A percentile compares a stretch with the other conserved stretches of the same genome.
Conservation (phyloP, 1,140 invertebrate genomes). For the Pantala flavescens region DNA sequence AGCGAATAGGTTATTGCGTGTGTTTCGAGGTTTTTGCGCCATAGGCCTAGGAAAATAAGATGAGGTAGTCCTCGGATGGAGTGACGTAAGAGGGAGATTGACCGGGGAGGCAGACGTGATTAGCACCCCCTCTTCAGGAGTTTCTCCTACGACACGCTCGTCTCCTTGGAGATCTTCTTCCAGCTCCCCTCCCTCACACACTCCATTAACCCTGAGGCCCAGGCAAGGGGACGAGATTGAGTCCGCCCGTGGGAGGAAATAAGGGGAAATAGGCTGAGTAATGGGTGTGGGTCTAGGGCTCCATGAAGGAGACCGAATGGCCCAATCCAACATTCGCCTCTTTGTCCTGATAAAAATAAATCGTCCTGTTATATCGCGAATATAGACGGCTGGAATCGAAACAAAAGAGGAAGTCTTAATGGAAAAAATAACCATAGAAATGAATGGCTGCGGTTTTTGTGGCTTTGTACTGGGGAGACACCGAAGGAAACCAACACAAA, state of each 20-base stretch:
- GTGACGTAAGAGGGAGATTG: background rate
- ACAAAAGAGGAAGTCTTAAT: no score
- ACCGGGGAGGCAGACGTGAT: background rate
- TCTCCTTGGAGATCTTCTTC: constrained; percentile 5
- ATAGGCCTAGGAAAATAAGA: no score
- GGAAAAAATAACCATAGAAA: no score
- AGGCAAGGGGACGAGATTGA: constrained; percentile 3
- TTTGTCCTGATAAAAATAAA: no score
- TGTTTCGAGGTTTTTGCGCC: no score
- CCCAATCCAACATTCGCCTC: no score
- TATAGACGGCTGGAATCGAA: no score
- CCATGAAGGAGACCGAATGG: background rate
- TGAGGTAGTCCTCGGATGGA: background rate
- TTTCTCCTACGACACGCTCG: background rate
- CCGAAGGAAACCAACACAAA: no score
- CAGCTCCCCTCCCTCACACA: background rate
- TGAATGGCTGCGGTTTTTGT: no score
- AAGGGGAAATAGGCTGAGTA: constrained; percentile 1
- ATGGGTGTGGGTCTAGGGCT: background rate
- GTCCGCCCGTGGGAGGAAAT: constrained; percentile 6
- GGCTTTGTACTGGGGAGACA: no score
- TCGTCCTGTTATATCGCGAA: no score
- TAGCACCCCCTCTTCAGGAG: background rate
- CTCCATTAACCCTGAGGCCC: background rate
- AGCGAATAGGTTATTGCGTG: no score